These are phyloP conservation scores for Paratilapia polleni DNA, from an alignment of 2,113 vertebrate genomes.

Conservation along the genomic window DNA sequence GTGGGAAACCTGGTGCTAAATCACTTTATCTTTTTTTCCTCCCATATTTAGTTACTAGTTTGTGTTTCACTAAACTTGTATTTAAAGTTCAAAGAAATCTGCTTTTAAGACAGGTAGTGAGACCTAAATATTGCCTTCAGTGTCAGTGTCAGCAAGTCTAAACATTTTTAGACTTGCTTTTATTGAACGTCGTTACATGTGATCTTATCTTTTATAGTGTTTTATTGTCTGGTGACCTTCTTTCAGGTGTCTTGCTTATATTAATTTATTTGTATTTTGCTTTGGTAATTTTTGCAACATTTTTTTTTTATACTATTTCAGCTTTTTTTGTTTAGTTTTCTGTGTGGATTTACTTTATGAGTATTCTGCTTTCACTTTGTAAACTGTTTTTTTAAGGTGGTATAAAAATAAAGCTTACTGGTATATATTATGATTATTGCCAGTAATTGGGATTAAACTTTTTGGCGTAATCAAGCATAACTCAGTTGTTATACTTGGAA, in stretches of 20 bases:
- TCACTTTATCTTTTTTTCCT: background rate
- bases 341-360: background rate
- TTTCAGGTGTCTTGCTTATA: background rate
- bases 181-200: background rate
- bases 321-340: background rate
- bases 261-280: background rate
- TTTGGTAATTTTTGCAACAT: background rate
- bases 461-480: background rate
- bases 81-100: background rate
- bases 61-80: background rate
- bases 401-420: background rate
- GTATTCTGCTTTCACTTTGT: background rate
- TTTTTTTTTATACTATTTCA: background rate
- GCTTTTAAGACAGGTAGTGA: background rate
- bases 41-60: background rate
- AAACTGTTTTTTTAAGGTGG: rapidly evolving
- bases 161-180: too few species aligned
- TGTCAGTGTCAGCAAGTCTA: too few species aligned
- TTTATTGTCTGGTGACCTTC: background rate
- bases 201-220: rapidly evolving
- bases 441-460: background rate
- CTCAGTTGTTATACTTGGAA: background rate
- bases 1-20: background rate
- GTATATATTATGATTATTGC: background rate
- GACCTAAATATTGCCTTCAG: background rate